Evolutionary conservation across 1,140 invertebrate genomes (phyloP), one percentile per base, ranked within the genome.

Genomic region (Danaus plexippus): DNA sequence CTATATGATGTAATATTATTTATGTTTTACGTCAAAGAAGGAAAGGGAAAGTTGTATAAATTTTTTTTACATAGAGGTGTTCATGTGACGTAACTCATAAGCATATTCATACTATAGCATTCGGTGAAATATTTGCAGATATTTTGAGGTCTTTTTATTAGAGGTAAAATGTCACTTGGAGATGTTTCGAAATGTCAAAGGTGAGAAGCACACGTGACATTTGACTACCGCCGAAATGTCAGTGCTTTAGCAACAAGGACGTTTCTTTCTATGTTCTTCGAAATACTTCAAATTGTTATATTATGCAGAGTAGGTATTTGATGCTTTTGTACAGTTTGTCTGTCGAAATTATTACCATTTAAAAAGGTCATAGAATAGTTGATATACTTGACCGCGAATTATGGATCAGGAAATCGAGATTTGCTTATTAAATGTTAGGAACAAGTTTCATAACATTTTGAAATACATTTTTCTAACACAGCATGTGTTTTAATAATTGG

Each of bases 241-340:
- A 87, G 84, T 77, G 76, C 79, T 86, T 86, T 71, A 73, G 83
- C 78, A 84, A 74, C 83, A 86, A 86, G 83, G 83, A 86, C 83
- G 81, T 82, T 78, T 85, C 80, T 85, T 85, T 82, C 77, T 83
- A 81, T 75, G 79, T 75, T 79, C 73, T 79, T 80, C 83, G 76
- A 67, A 69, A 71, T 78, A 72, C 73, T 72, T 71, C 69, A 68
- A 81, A 81, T 70, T 61, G 70, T 72, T 73, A 74, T 62, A 81
- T 82, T 85, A 85, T 82, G 77, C 76, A 80, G 22, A 32, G 22
- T 32, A 82, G 75, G 69, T 79, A 82, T 85, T 83, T 77, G 78
- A 79, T 77, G 73, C 63, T 85, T 75, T 75, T 77, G 73, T 69
- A 63, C 60, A 67, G 67, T 62, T 63, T 62, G 49, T 49, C 72